Conservation (phyloP, 2,113 vertebrate species). For the Balaenoptera acutorostrata region DNA sequence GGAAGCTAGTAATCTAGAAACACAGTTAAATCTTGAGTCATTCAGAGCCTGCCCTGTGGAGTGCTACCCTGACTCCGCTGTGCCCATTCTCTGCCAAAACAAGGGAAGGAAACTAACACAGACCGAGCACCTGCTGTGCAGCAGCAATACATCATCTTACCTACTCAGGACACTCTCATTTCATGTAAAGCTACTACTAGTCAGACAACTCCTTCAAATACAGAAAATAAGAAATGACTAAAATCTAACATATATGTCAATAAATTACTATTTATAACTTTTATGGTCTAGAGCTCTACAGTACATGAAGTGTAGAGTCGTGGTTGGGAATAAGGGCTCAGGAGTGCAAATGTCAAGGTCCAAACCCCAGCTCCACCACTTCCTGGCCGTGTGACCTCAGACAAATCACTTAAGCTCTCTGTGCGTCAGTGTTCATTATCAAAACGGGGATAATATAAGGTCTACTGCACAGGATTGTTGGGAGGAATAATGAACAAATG, state of each 20-base stretch:
- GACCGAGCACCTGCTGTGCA: neutral
- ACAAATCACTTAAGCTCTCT: neutral
- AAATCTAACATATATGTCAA: neutral
- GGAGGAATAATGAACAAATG: neutral
- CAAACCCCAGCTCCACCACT: neutral
- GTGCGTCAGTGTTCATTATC: neutral
- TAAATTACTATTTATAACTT: neutral
- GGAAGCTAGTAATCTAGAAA: neutral
- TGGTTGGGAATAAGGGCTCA: neutral
- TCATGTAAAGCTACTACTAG: neutral
- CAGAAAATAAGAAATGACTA: neutral
- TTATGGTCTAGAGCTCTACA: neutral
- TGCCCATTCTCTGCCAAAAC: neutral
- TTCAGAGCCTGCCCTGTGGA: neutral
- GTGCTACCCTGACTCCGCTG: neutral
- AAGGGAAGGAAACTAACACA: neutral
- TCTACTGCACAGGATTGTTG: neutral
- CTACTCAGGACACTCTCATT: neutral
- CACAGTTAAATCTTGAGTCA: neutral
- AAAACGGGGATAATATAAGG: neutral
- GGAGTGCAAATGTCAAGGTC: neutral
- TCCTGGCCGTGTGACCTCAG: neutral
- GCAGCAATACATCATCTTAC: neutral
- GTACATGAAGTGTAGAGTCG: neutral
- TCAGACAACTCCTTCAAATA: neutral